Conservation (phyloP, 2,797 vertebrate genomes). For the Anolis apletophallus region DNA sequence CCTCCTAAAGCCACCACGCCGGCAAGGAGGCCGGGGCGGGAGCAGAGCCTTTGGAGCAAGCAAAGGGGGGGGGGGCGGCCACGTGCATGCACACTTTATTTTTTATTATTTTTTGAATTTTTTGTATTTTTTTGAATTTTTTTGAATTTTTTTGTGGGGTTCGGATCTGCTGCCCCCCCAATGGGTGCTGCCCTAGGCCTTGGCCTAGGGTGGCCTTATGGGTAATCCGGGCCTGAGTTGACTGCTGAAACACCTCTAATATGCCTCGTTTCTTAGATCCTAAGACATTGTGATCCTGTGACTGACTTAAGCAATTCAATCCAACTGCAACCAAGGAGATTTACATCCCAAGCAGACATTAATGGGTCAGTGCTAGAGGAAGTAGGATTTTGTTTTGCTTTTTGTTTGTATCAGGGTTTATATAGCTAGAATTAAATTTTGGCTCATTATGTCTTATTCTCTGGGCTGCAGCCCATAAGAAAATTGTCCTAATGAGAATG, state of each 20-base stretch:
- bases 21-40: too few species aligned
- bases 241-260: not conserved
- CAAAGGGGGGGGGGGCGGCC: too few species aligned
- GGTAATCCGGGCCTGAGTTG: too few species aligned
- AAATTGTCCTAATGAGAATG: conserved; percentile 1
- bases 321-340: not conserved
- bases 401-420: not conserved
- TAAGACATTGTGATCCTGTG: not conserved
- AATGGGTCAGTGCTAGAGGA: not conserved
- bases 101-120: too few species aligned
- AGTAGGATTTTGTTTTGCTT: conserved; percentile 17
- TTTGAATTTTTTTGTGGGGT: too few species aligned
- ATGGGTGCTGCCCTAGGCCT: too few species aligned
- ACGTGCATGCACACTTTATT: too few species aligned
- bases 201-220: too few species aligned
- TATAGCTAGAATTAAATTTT: not conserved
- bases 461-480: not conserved
- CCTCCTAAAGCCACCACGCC: too few species aligned
- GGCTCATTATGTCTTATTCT: conserved; percentile 9
- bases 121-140: too few species aligned
- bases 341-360: not conserved
- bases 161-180: too few species aligned
- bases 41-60: too few species aligned
- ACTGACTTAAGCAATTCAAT: not conserved
- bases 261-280: not conserved